Evolutionary conservation across 2,797 vertebrate genomes (phyloP), one percentile per base, ranked within the genome.

Genomic region (Megaceryle alcyon): DNA sequence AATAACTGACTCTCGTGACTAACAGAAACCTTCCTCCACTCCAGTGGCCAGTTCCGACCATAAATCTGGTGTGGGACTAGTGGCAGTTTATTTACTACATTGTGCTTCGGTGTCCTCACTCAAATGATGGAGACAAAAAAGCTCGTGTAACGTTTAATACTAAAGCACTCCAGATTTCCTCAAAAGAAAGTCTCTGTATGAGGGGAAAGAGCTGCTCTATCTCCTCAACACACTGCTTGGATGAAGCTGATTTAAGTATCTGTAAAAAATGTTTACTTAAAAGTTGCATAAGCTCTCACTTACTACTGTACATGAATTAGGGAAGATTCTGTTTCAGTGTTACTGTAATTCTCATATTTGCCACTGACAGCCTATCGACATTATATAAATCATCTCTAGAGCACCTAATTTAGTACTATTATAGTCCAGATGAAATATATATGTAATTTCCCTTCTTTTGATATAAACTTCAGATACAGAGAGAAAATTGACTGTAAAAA

Each of bases 401-500:
- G 92, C 91, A 90, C 82, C 86, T 94, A 95, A 94, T 96, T 96
- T 94, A 94, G 81, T 93, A 88, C 88, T 83, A 69, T 97, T 96
- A 94, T 83, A 90, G 92, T 93, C 90, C 94, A 95, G 86, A 95
- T 94, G 94, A 97, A 96, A 96, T 95, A 91, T 94, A 95, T 96
- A 90, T 94, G 92, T 94, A 88, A 94, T 96, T 97, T 94, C 86
- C 93, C 83, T 94, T 95, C 92, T 96, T 96, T 90, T 95, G 95
- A 96, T 95, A 92, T 84, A 90, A 96, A 95, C 96, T 95, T 94
- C 77, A 68, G 90, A 83, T 93, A 90, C 93, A 88, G 70, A 90
- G 73, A 93, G 92, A 97, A 94, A 97, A 97, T 95, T 91, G 92
- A 95, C 92, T 94, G 88, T 89, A 96, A 95, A 96, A 94, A 92